Evolutionary conservation across 2,797 vertebrate species (phyloP), one percentile per base, ranked within the genome.

Genomic region (Platalea minor): DNA sequence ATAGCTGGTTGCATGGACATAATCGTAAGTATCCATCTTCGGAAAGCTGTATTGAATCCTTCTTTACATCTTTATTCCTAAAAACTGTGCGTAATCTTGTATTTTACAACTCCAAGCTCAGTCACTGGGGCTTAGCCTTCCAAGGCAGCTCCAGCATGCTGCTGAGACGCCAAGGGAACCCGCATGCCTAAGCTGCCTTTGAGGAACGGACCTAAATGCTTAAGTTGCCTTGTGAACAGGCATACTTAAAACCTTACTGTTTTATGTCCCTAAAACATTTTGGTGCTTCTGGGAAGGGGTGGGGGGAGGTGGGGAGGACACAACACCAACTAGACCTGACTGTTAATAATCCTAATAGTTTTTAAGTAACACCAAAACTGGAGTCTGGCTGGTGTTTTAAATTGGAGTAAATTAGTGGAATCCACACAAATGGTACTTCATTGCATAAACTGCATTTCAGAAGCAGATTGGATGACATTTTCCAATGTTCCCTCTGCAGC

Each of bases 391-490:
- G 69, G 16, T 8, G 7, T 28, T 83, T 59, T 80, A 74, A 85
- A 89, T 41, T 23, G 9, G 48, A 95, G n/a, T 46, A 29, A 80
- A 80, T 77, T 70, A 68, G 68, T 80, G 41, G 50, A 89, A 77
- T 91, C 37, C 45, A 53, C 41, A 75, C 25, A 91, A 94, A 93
- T 80, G 48, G 50, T 67, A 20, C 35, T 91, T 88, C 80, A 51
- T 74, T 93, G 78, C 74, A 86, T 57, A 86, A 96, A 80, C 45
- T 91, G 54, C 53, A 10, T 81, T 94, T 93, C 65, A 89, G 93
- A 89, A 85, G 46, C 73, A 88, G 69, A 89, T 72, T 85, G 53
- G 60, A 80, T 92, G 83, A 85, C 54, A 92, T 96, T 96, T 96
- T 92, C 75, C 88, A 88, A 2, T 70, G 54, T 88, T 95, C 19